A percentile compares a stretch with the other conserved stretches of the same genome.
Evolutionary conservation across 2,888 invertebrate species (phyloP).

Genomic region (Drosophila macrothrix): DNA sequence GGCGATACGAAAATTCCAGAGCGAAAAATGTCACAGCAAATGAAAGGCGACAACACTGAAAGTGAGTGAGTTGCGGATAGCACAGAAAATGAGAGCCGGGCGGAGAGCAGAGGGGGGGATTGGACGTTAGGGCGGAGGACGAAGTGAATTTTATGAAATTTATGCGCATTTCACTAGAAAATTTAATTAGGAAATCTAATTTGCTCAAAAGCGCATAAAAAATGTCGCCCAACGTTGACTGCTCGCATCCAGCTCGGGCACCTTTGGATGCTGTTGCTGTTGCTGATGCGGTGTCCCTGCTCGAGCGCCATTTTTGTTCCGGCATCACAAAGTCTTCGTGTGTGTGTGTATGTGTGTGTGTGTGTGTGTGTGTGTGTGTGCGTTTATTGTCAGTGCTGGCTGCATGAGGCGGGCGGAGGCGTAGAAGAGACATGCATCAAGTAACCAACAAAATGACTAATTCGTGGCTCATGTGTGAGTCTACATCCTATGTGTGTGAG

Average conservation of each 20-base stretch:
- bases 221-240: constrained; percentile 65
- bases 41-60: constrained; percentile 67
- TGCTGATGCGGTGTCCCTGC: constrained; percentile 16
- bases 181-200: constrained; percentile 85
- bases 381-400: constrained; percentile 52
- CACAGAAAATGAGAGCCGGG: neutral
- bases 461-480: constrained; percentile 65
- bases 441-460: constrained; percentile 83
- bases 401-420: constrained; percentile 4
- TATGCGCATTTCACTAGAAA: constrained; percentile 83
- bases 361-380: constrained; percentile 37
- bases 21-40: constrained; percentile 71
- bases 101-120: neutral
- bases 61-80: neutral
- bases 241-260: constrained; percentile 34
- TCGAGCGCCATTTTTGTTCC: constrained; percentile 69
- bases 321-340: constrained; percentile 29
- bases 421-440: constrained; percentile 76
- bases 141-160: constrained; percentile 76
- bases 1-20: constrained; percentile 67
- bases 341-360: constrained; percentile 36
- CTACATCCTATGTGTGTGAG: constrained; percentile 13
- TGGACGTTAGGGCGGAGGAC: constrained; percentile 17
- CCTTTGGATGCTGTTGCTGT: constrained; percentile 32
- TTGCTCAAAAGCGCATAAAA: constrained; percentile 85